Percentiles rank a stretch among this genome's conserved stretches.
These are phyloP conservation scores for Dolichotis patagonum DNA, from an alignment of 2,113 vertebrate species.

Conservation along the genomic window DNA sequence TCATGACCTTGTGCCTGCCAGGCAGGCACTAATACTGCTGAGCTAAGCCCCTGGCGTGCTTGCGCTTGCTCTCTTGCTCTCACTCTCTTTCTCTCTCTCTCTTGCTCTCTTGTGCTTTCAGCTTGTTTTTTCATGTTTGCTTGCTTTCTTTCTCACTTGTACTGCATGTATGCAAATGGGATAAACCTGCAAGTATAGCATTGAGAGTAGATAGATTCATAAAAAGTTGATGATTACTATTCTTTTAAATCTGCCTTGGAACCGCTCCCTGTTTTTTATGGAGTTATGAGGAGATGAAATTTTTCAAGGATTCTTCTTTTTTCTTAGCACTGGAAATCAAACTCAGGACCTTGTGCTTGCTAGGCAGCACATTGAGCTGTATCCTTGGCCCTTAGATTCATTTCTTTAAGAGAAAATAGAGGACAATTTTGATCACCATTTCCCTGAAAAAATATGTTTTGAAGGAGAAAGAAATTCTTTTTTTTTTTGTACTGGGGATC, in stretches of 20 bases:
- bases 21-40: too few species aligned
- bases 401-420: conserved; percentile 36
- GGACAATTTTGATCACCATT: background rate
- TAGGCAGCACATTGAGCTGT: too few species aligned
- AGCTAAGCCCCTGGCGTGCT: too few species aligned
- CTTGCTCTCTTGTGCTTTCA: background rate
- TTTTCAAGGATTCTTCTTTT: background rate
- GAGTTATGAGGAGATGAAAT: background rate
- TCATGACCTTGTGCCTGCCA: too few species aligned
- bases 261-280: background rate
- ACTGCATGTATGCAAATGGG: background rate
- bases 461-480: conserved; percentile 15
- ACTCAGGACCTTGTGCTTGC: too few species aligned
- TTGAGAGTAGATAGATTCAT: background rate
- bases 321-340: too few species aligned
- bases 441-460: background rate
- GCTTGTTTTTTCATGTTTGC: too few species aligned
- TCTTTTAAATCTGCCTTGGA: background rate
- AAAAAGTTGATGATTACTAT: background rate
- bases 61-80: background rate
- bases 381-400: background rate
- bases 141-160: background rate
- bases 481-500: too few species aligned
- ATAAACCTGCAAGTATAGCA: background rate
- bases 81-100: background rate